Evolutionary conservation across 2,113 vertebrate genomes (phyloP), one percentile per base, ranked within the genome.

Genomic region (Mus pahari): DNA sequence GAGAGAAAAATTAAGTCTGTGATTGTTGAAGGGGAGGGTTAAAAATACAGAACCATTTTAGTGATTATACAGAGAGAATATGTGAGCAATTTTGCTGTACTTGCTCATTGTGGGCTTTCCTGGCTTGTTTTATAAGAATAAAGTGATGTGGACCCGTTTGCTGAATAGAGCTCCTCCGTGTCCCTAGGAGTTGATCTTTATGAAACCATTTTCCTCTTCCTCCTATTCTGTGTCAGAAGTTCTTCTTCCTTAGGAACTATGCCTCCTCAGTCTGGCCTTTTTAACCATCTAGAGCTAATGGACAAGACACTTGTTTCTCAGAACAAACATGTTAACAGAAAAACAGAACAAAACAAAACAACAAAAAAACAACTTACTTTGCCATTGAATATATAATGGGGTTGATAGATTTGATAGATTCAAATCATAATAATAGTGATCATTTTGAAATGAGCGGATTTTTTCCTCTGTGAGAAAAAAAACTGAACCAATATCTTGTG

Each of bases 201-300:
- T 97, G 97, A 97, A 98, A 98, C 95, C 87, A 97, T 97, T 98
- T 95, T 26, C 70, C 60, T 74, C 55, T 98, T 97, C 88, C 97
- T 94, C 60, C 89, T 91, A 89, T 91, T 98, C 97, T 58, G 95
- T 89, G 75, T 78, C 58, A 75, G 97, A 96, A 95, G 92, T 60
- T 81, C 83, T 96, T 97, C 98, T 96, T 74, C 97, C 96, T 87
- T 97, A 55, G 95, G 98, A 98, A 97, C 98, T 97, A 96, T 89
- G 96, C 75, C 75, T 92, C 97, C 91, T 0, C 31, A 1, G 79
- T 97, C 95, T 90, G 88, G 89, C 92, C 91, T 97, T 97, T 98
- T 98, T 97, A 96, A 98, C 96, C 95, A 28, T 97, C 97, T 97
- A 96, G 64, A 97, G 17, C 97, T 97, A 98, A 77, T 97, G 97